Conservation (phyloP, 2,797 vertebrate species). For the Lithobates sylvaticus region DNA sequence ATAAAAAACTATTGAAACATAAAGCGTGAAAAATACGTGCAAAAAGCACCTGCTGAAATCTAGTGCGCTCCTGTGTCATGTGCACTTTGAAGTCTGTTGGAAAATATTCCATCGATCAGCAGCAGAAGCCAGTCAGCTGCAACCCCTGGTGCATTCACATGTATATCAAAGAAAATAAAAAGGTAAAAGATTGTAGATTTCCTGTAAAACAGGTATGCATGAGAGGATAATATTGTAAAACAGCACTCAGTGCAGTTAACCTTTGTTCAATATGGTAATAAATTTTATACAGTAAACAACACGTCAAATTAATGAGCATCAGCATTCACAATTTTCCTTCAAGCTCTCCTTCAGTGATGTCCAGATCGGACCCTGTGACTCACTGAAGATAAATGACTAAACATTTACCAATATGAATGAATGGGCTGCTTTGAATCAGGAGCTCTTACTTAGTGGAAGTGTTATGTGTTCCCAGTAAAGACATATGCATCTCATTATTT, state of each 20-base stretch:
- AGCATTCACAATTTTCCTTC: neutral
- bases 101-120: too few species aligned
- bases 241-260: neutral
- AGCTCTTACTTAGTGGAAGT: slow-evolving; percentile 6
- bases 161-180: too few species aligned
- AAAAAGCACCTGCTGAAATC: too few species aligned
- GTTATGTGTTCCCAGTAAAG: slow-evolving; percentile 1
- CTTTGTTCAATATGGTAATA: neutral
- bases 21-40: too few species aligned
- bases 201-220: too few species aligned
- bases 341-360: neutral
- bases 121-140: too few species aligned
- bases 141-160: too few species aligned
- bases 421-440: slow-evolving; percentile 18
- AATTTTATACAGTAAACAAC: neutral
- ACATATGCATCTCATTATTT: slow-evolving; percentile 30
- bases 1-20: too few species aligned
- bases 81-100: too few species aligned
- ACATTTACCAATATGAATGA: neutral
- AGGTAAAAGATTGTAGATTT: too few species aligned
- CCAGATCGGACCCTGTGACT: slow-evolving; percentile 3
- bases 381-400: slow-evolving; percentile 19
- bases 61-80: too few species aligned
- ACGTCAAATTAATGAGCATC: neutral
- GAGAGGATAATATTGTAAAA: too few species aligned